A percentile compares a stretch with the other conserved stretches of the same genome.
Conservation (phyloP, 2,797 vertebrate species). For the Lepus townsendii region DNA sequence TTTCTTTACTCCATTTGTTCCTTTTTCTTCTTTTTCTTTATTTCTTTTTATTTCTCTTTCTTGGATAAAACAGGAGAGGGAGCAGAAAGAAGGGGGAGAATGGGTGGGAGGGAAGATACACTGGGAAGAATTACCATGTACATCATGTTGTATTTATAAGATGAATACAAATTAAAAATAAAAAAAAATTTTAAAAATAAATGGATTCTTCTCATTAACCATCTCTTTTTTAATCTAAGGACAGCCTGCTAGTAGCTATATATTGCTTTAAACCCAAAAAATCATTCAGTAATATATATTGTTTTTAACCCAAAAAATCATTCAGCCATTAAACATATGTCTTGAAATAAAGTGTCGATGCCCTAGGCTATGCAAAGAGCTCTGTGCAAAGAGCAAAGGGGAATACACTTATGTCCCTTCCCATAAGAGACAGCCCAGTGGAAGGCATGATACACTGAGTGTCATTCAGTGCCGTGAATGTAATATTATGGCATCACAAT, state of each 20-base stretch:
- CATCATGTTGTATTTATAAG: no score
- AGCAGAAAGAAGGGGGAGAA: no score
- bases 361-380: neutral
- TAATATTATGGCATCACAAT: neutral
- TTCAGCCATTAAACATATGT: neutral
- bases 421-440: neutral
- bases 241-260: neutral
- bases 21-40: no score
- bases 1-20: no score
- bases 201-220: neutral
- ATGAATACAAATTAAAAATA: no score
- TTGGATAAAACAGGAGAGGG: no score
- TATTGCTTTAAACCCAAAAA: neutral
- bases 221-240: neutral
- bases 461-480: neutral
- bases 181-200: no score
- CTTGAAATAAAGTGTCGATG: slow-evolving; percentile 26
- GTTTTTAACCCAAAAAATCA: neutral
- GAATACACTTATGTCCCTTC: neutral
- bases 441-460: neutral
- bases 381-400: neutral
- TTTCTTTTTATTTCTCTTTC: no score
- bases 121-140: no score
- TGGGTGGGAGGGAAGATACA: no score
- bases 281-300: neutral